These are phyloP conservation scores for Diadophis punctatus DNA, from an alignment of 2,113 vertebrate species.

Conservation along the genomic window DNA sequence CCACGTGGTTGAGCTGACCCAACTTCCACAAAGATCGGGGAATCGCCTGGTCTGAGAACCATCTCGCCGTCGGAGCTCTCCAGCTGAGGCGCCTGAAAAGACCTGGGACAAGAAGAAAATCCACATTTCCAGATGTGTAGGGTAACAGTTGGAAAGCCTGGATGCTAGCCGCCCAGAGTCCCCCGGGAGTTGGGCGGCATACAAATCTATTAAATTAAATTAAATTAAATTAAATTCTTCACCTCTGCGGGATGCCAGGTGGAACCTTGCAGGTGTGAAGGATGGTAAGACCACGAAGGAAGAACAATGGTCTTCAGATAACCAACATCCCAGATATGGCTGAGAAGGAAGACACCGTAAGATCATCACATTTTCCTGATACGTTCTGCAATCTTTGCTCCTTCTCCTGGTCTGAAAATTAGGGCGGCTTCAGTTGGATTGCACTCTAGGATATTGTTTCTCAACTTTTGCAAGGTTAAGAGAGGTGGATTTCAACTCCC, in stretches of 20 bases:
- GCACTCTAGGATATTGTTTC: neutral
- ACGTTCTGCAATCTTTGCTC: neutral
- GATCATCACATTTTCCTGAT: neutral
- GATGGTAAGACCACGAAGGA: neutral
- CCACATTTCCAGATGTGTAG: neutral
- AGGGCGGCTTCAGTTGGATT: neutral
- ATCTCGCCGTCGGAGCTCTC: slow-evolving; percentile 18
- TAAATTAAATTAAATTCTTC: no score
- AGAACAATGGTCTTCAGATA: neutral
- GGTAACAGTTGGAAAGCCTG: no score
- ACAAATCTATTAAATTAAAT: no score
- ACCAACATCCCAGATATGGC: neutral
- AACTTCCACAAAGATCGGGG: slow-evolving; percentile 80
- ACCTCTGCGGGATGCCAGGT: neutral
- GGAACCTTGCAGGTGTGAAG: neutral
- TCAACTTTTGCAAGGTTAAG: neutral
- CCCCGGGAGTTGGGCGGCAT: no score
- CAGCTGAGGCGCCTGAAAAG: slow-evolving; percentile 62
- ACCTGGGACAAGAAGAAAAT: slow-evolving; percentile 46
- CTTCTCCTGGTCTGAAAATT: neutral
- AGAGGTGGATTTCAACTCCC: no score
- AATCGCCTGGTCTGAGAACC: slow-evolving; percentile 56
- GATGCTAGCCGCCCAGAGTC: no score
- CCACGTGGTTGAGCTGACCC: slow-evolving; percentile 89
- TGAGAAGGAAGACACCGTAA: neutral